Evolutionary conservation across 2,888 invertebrate species (phyloP), one percentile per base, ranked within the genome.

Genomic region (Clusia tigrina): DNA sequence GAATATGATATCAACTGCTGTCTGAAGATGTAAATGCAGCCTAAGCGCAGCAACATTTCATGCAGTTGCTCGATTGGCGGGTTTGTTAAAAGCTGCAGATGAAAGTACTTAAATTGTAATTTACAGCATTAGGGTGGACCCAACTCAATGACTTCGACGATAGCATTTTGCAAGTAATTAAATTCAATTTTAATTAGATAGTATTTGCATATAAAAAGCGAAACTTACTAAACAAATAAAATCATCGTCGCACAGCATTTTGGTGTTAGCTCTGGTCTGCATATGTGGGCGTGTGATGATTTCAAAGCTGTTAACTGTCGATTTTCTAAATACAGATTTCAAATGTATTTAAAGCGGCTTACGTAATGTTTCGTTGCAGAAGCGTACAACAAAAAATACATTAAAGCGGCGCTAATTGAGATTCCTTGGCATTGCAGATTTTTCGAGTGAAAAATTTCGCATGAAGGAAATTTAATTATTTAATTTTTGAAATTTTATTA

Each of bases 231-330:
- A 58, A 58, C 70, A 73, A 66, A 73, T 72, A 69, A 73, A 72
- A 67, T 73, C 73, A 66, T 73, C 73, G 68, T 72, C 72, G 57
- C 71, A 73, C 46, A 73, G 67, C 71, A 72, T 73, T 32, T 46
- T 54, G 37, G 46, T 26, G 15, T 54, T 17, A 24, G n/a, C 25
- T 54, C 32, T 26, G 10, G 24, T 37, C 32, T 51, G 10, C 25
- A 23, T 53, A 52, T 10, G n/a, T 5, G 42, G 15, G 26, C 26
- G 24, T 64, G 26, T 42, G 54, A 32, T 55, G 52, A 54, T 57
- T 60, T 60, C 60, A 38, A 1, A 3, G 38, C 2, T 42, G 15
- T 58, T 1, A 18, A n/a, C n/a, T n/a, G n/a, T n/a, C n/a, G n/a
- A n/a, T n/a, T n/a, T n/a, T n/a, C n/a, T n/a, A n/a, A n/a, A n/a